phyloP scores from a whole-genome alignment of 2,113 vertebrate genomes.

The Todiramphus saurophagus region DNA sequence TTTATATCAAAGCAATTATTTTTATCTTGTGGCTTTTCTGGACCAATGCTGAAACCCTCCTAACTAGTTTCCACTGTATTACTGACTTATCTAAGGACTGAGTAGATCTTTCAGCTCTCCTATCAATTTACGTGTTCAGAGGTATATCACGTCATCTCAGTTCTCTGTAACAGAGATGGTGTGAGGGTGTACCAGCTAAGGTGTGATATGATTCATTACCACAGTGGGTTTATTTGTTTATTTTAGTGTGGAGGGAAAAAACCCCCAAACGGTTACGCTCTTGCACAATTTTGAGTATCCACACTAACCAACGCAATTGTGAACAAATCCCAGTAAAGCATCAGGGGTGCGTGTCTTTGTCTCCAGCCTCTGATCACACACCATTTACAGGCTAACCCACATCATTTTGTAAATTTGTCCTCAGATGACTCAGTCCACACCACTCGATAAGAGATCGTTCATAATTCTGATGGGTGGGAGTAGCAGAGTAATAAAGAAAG shows the following conservation, averaged over 20 bases:
- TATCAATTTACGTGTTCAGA: background rate
- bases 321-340: rapidly evolving
- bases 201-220: background rate
- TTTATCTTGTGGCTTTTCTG: background rate
- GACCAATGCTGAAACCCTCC: background rate
- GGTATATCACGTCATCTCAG: too few species aligned
- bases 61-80: background rate
- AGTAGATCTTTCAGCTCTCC: background rate
- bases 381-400: background rate
- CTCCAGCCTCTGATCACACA: background rate
- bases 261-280: background rate
- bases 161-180: background rate
- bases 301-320: background rate
- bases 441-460: background rate
- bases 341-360: rapidly evolving
- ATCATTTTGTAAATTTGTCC: background rate
- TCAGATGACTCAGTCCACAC: background rate
- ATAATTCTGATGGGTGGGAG: background rate
- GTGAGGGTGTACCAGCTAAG: background rate
- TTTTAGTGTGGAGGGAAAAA: background rate
- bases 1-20: background rate
- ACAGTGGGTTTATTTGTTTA: background rate
- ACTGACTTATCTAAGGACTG: background rate
- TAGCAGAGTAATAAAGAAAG: background rate
- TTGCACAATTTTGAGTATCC: background rate